phyloP scores from a whole-genome alignment of 2,113 vertebrate genomes.

The Oncorhynchus keta region DNA sequence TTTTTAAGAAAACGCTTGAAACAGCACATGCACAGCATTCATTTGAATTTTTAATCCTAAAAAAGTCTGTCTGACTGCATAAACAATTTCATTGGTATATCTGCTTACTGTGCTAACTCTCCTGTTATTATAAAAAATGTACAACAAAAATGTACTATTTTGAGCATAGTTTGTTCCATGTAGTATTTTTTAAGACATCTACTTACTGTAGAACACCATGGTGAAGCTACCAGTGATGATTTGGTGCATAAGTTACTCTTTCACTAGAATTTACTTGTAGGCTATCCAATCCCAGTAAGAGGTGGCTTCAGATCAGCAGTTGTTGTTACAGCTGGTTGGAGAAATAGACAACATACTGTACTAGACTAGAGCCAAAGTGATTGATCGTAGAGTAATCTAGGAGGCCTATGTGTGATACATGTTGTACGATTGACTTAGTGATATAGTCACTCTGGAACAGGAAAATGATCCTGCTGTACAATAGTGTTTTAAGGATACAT shows the following conservation, averaged over 20 bases:
- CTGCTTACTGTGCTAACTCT: background rate
- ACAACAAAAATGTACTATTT: background rate
- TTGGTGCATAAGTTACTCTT: background rate
- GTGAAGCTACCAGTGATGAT: background rate
- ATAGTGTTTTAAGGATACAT: no score
- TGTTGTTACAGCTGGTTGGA: no score
- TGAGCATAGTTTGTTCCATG: background rate
- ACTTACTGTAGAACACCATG: background rate
- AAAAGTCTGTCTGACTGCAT: conserved; percentile 15
- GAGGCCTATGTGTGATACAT: no score
- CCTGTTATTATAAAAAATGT: background rate
- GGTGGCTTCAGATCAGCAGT: background rate
- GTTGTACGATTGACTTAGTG: no score
- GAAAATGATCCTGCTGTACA: no score
- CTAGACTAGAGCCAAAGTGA: no score
- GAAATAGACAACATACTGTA: no score
- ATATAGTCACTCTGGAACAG: no score
- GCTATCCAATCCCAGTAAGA: background rate
- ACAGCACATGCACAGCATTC: conserved; percentile 27
- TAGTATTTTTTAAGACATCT: background rate
- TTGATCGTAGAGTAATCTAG: no score
- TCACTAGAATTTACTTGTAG: background rate
- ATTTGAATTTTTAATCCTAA: conserved; percentile 28
- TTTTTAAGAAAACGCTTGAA: conserved; percentile 64
- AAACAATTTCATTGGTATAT: conserved; percentile 3